Conservation (phyloP, 2,113 vertebrate genomes). For the Mormyrus lacerda region DNA sequence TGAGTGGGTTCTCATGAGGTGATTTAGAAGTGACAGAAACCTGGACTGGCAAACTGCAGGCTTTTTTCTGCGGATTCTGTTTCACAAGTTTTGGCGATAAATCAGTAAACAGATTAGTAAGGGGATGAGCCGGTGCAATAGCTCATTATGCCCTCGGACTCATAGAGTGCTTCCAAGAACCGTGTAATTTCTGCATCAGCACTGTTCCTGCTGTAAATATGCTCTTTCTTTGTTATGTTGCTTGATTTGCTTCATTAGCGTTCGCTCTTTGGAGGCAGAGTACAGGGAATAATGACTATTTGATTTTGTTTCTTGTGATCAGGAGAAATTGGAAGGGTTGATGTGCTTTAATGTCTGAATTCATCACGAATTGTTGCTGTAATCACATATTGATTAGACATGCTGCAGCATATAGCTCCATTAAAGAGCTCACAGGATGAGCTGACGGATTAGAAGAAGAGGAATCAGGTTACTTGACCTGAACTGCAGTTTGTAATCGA, state of each 20-base stretch:
- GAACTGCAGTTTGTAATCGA: slow-evolving; percentile 73
- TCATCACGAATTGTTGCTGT: slow-evolving; percentile 83
- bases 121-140: background rate
- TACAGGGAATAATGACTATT: background rate
- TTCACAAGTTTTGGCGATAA: background rate
- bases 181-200: background rate
- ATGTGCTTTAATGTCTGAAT: slow-evolving; percentile 18
- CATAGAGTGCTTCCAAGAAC: background rate
- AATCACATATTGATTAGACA: slow-evolving; percentile 81
- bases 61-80: slow-evolving; percentile 27
- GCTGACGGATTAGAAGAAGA: slow-evolving; percentile 71
- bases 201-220: background rate
- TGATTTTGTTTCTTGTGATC: background rate
- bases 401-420: slow-evolving; percentile 69
- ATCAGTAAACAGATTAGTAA: background rate
- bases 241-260: background rate
- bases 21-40: slow-evolving; percentile 57
- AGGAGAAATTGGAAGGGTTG: background rate
- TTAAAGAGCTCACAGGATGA: slow-evolving; percentile 72
- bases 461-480: slow-evolving; percentile 74
- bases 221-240: background rate
- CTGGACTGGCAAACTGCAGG: slow-evolving; percentile 40
- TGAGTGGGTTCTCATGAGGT: slow-evolving; percentile 66
- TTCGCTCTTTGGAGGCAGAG: background rate
- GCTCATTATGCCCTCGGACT: background rate